Conservation (phyloP, 2,797 vertebrate species). For the Meda fulgida region DNA sequence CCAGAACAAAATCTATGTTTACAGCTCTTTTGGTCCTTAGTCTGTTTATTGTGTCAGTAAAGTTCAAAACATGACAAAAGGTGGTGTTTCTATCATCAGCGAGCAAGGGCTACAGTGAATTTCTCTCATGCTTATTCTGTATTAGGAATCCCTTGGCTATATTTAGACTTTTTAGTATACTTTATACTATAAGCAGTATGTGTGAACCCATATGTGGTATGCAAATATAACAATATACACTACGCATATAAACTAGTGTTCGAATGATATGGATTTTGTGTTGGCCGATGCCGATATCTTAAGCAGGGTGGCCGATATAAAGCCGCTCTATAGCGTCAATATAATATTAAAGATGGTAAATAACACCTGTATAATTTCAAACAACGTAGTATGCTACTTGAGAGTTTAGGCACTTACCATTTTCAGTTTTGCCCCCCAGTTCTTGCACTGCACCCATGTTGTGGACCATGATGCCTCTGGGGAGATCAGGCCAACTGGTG, state of each 20-base stretch:
- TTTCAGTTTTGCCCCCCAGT: conserved; percentile 84
- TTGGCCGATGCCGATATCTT: not conserved
- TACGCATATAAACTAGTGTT: not conserved
- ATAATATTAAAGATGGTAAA: not conserved
- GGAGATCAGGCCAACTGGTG: conserved; percentile 83
- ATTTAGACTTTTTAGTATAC: not conserved
- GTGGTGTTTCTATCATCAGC: not conserved
- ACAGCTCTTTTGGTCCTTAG: not conserved
- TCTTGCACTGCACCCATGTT: conserved; percentile 91
- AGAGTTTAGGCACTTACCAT: conserved; percentile 73
- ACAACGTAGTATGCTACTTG: too few species aligned
- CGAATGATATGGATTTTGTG: not conserved
- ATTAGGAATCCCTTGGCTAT: not conserved
- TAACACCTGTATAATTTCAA: not conserved
- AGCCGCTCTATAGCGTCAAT: not conserved
- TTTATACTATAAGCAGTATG: not conserved
- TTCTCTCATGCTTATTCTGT: not conserved
- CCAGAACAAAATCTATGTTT: not conserved
- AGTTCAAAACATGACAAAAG: not conserved
- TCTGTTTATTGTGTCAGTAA: not conserved
- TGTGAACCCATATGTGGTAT: not conserved
- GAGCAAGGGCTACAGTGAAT: not conserved
- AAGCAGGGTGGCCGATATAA: not conserved
- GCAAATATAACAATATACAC: not conserved
- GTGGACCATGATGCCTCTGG: conserved; percentile 88